These are phyloP conservation scores for Phrixothrix hirtus DNA, from an alignment of 2,888 invertebrate genomes.

Conservation along the genomic window DNA sequence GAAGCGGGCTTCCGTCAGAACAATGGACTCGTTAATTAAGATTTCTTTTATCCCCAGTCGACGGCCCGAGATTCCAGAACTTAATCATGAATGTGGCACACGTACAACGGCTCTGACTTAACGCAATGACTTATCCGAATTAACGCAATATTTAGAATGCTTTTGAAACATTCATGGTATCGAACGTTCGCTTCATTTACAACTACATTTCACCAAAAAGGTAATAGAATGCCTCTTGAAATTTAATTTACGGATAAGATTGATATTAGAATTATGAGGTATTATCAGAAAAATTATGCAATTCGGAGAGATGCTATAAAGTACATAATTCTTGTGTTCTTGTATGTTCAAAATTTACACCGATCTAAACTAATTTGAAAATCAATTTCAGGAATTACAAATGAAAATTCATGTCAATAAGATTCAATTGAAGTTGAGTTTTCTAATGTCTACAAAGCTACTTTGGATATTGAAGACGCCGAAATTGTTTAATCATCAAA, in stretches of 20 bases:
- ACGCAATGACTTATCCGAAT: constrained; percentile 32
- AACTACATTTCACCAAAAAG: background rate
- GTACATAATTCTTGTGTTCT: no score
- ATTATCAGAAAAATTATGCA: no score
- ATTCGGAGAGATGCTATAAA: no score
- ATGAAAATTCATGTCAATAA: no score
- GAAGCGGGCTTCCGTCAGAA: constrained; percentile 65
- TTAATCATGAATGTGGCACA: constrained; percentile 36
- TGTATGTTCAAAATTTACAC: no score
- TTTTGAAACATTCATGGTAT: constrained; percentile 21
- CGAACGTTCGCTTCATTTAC: constrained; percentile 14
- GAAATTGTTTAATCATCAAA: no score
- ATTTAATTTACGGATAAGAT: background rate
- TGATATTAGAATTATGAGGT: no score
- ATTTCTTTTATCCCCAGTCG: constrained; percentile 63
- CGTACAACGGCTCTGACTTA: constrained; percentile 32
- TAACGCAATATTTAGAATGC: constrained; percentile 27
- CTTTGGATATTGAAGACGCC: no score
- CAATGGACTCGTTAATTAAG: constrained; percentile 79
- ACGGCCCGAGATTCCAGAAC: constrained; percentile 35
- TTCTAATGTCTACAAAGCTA: no score
- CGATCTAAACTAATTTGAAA: no score
- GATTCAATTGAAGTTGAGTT: no score
- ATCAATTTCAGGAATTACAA: background rate
- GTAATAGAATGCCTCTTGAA: background rate